phyloP scores from a whole-genome alignment of 2,888 invertebrate species.

The Rhynchonema sp. region DNA sequence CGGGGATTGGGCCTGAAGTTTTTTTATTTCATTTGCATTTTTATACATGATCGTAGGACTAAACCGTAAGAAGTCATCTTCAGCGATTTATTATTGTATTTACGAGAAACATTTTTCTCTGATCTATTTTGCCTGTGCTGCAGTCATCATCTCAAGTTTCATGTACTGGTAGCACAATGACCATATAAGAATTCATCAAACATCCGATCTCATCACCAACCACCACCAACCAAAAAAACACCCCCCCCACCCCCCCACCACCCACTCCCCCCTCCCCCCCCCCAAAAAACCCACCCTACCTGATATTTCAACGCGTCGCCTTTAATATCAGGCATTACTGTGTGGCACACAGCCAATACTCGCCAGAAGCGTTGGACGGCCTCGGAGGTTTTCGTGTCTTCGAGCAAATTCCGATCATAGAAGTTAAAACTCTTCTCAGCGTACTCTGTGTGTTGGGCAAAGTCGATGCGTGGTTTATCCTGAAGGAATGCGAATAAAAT shows the following conservation, averaged over 20 bases:
- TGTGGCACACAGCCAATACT: conserved; percentile 82
- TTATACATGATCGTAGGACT: neutral
- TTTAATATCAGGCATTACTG: conserved; percentile 62
- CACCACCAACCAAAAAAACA: no score
- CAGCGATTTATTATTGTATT: no score
- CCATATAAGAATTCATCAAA: no score
- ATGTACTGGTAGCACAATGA: no score
- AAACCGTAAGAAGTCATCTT: neutral
- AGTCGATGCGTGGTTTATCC: conserved; percentile 41
- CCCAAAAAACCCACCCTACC: no score
- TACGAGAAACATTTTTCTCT: no score
- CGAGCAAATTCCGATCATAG: conserved; percentile 65
- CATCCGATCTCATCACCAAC: no score
- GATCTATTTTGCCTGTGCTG: no score
- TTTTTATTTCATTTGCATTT: neutral
- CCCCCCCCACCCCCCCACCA: no score
- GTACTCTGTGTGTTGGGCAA: conserved; percentile 70
- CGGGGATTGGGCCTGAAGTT: conserved; percentile 71
- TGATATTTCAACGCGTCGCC: conserved; percentile 45
- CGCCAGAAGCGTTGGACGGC: conserved; percentile 40
- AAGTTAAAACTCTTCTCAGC: conserved; percentile 83
- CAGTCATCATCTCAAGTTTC: no score
- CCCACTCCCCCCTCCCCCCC: no score
- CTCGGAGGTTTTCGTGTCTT: conserved; percentile 54
- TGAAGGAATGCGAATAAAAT: neutral